These are phyloP conservation scores for Pituophis catenifer DNA, from an alignment of 2,113 vertebrate genomes.

Conservation along the genomic window DNA sequence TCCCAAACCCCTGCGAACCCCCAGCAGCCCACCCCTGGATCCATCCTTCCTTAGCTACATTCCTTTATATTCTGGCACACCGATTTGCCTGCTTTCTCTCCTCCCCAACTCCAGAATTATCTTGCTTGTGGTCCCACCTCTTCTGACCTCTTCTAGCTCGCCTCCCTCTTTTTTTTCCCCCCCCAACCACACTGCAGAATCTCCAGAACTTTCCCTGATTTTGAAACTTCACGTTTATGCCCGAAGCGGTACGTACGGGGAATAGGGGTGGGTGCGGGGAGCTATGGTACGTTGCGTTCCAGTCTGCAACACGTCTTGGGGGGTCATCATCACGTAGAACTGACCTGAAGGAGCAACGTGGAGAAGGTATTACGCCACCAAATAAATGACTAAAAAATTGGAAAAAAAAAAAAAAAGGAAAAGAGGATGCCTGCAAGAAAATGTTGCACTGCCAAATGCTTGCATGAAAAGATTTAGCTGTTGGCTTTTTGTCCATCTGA, in stretches of 20 bases:
- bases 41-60: not conserved
- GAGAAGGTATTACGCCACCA: not conserved
- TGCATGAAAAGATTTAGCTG: not conserved
- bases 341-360: conserved; percentile 66
- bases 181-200: not conserved
- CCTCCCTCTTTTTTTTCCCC: not conserved
- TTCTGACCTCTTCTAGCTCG: not conserved
- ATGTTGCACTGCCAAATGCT: not conserved
- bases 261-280: conserved; percentile 81
- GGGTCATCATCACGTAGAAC: conserved; percentile 92
- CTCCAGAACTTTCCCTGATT: not conserved
- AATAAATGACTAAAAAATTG: not conserved
- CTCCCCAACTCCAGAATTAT: not conserved
- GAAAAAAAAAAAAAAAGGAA: not conserved
- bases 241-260: conserved; percentile 70
- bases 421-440: not conserved
- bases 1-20: too few relatives aligned
- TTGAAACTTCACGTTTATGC: not conserved
- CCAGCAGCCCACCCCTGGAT: too few relatives aligned
- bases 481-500: not conserved
- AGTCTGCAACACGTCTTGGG: conserved; percentile 82
- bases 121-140: not conserved
- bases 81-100: not conserved
- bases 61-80: not conserved
- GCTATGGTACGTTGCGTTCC: conserved; percentile 79